These are phyloP conservation scores for Porites rus DNA, from an alignment of 92 coral and sea anemone genomes.

Conservation along the genomic window DNA sequence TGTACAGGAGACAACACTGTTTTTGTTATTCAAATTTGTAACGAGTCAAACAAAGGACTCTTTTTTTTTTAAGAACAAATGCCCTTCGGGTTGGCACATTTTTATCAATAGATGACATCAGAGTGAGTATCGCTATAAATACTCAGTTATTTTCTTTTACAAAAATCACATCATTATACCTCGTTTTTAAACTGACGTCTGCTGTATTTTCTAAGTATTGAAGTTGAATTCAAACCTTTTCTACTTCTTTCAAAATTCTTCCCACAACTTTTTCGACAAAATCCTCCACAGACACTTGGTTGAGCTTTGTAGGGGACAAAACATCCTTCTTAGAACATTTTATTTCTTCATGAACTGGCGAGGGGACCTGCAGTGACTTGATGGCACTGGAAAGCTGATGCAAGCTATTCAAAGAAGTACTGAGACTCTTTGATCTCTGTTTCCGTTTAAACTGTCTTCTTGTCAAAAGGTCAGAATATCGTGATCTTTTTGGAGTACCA, in stretches of 20 bases:
- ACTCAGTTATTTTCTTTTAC: no score
- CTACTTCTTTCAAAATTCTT: slow-evolving; percentile 21
- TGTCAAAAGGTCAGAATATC: slow-evolving; percentile 25
- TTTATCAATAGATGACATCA: no score
- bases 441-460: slow-evolving; percentile 23
- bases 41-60: no score
- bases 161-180: no score
- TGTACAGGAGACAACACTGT: no score
- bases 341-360: slow-evolving; percentile 22
- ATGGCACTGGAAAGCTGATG: not conserved
- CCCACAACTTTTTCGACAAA: slow-evolving; percentile 38
- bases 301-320: not conserved
- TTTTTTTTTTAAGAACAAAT: no score
- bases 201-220: not conserved
- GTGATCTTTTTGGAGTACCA: slow-evolving; percentile 36
- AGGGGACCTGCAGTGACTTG: slow-evolving; percentile 17
- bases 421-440: slow-evolving; percentile 42
- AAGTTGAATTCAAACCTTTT: slow-evolving; percentile 20
- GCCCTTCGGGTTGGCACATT: no score
- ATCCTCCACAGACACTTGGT: slow-evolving; percentile 5
- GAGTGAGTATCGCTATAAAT: no score
- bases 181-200: no score
- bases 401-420: slow-evolving; percentile 24
- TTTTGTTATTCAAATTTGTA: no score
- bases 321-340: slow-evolving; percentile 1